phyloP scores from a whole-genome alignment of 2,888 invertebrate genomes.

The Cyclophora punctaria region DNA sequence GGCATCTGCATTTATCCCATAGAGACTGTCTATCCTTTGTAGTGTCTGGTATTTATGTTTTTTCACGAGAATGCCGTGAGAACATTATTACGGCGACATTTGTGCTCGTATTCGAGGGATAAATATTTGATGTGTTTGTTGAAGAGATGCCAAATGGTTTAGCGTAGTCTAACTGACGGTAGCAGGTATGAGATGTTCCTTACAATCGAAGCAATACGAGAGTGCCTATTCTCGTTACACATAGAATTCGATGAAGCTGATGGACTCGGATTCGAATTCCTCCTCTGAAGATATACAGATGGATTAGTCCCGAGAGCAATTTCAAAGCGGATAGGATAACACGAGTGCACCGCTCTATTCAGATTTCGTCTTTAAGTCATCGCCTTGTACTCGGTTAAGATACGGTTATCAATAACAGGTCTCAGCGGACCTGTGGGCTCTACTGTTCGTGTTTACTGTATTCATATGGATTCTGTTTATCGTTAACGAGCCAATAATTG shows the following conservation, averaged over 20 bases:
- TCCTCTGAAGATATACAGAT: slow-evolving; percentile 35
- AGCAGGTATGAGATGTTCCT: slow-evolving; percentile 21
- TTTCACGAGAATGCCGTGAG: slow-evolving; percentile 11
- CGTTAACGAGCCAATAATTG: too few species aligned
- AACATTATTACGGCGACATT: slow-evolving; percentile 12
- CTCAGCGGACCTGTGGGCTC: too few species aligned
- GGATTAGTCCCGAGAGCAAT: slow-evolving; percentile 38
- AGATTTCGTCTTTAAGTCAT: slow-evolving; percentile 20
- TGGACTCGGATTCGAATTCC: slow-evolving; percentile 37
- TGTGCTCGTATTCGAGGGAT: slow-evolving; percentile 4
- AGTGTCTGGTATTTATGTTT: slow-evolving; percentile 19
- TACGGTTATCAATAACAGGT: too few species aligned
- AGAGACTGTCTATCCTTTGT: slow-evolving; percentile 26
- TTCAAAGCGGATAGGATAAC: slow-evolving; percentile 30
- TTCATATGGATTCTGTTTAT: too few species aligned
- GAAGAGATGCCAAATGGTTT: slow-evolving; percentile 7
- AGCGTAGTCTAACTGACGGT: slow-evolving; percentile 22
- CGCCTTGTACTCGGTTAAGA: slow-evolving; percentile 1
- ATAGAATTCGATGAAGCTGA: slow-evolving; percentile 28
- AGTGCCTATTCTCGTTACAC: slow-evolving; percentile 33
- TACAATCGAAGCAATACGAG: slow-evolving; percentile 27
- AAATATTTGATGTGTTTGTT: slow-evolving; percentile 12
- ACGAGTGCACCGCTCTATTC: slow-evolving; percentile 22
- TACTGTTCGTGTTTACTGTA: too few species aligned
- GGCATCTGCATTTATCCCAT: slow-evolving; percentile 26